phyloP scores from a whole-genome alignment of 1,140 invertebrate genomes.

The Drosophila mojavensis region DNA sequence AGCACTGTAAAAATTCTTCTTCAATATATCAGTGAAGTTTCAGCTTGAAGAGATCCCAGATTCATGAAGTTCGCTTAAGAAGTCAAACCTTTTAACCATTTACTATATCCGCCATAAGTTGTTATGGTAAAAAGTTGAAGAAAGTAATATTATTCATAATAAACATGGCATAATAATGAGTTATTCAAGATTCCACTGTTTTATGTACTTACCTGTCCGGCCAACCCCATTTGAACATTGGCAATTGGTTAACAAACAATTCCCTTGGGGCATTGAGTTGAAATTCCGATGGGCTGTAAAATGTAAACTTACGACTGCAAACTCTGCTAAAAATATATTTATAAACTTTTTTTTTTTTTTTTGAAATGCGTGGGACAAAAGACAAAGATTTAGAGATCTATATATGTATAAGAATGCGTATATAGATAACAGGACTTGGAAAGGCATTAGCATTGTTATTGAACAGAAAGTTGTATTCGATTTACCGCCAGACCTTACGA shows the following conservation, averaged over 20 bases:
- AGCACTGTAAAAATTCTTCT: not conserved
- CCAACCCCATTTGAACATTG: conserved; percentile 18
- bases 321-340: conserved; percentile 42
- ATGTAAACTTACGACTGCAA: conserved; percentile 60
- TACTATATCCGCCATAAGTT: too few species aligned
- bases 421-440: conserved; percentile 52
- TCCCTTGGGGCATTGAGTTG: conserved; percentile 46
- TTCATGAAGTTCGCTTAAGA: not conserved
- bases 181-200: conserved; percentile 45
- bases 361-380: conserved; percentile 42
- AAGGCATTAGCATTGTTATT: conserved; percentile 56
- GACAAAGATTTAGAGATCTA: conserved; percentile 37
- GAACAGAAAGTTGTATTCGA: conserved; percentile 47
- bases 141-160: conserved; percentile 14
- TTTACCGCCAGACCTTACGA: conserved; percentile 45
- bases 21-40: not conserved
- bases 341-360: not conserved
- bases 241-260: conserved; percentile 42
- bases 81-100: not conserved
- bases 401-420: conserved; percentile 30
- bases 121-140: not conserved
- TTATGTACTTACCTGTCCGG: conserved; percentile 38
- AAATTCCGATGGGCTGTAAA: conserved; percentile 49
- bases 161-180: not conserved
- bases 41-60: not conserved